Percentiles rank a stretch among this genome's conserved stretches.
These are phyloP conservation scores for Kryptopterus vitreolus DNA, from an alignment of 2,797 vertebrate species.

Conservation along the genomic window DNA sequence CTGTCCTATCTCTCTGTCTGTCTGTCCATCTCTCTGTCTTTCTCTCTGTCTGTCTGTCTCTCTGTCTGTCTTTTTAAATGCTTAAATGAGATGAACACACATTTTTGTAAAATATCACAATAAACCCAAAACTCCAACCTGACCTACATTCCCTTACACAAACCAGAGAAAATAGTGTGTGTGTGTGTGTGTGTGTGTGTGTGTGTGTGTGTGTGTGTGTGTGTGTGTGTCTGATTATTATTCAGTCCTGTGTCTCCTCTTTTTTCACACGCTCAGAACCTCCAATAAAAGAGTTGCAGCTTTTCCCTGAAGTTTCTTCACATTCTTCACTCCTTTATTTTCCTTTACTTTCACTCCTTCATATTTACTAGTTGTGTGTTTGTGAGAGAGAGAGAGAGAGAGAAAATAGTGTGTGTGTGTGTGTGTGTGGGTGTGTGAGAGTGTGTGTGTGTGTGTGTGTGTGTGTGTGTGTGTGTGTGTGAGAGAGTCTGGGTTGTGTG, in stretches of 20 bases:
- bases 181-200: slow-evolving; percentile 1
- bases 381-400: neutral
- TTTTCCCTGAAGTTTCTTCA: neutral
- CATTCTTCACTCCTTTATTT: neutral
- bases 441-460: neutral
- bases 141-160: slow-evolving; percentile 3
- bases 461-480: neutral
- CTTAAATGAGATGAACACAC: too few species aligned
- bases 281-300: neutral
- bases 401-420: neutral
- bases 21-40: too few species aligned
- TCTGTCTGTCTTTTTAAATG: too few species aligned
- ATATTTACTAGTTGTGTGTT: too few species aligned
- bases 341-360: too few species aligned
- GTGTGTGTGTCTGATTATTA: neutral
- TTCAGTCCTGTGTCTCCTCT: neutral
- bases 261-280: neutral
- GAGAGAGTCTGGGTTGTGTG: too few species aligned
- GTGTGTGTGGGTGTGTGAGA: neutral
- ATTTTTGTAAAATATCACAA: too few species aligned
- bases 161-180: neutral
- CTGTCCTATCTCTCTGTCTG: too few species aligned
- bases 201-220: neutral
- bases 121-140: neutral
- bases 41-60: too few species aligned